A percentile compares a stretch with the other conserved stretches of the same genome.
Conservation (phyloP, 2,888 invertebrate genomes). For the Drosophila neonasuta region DNA sequence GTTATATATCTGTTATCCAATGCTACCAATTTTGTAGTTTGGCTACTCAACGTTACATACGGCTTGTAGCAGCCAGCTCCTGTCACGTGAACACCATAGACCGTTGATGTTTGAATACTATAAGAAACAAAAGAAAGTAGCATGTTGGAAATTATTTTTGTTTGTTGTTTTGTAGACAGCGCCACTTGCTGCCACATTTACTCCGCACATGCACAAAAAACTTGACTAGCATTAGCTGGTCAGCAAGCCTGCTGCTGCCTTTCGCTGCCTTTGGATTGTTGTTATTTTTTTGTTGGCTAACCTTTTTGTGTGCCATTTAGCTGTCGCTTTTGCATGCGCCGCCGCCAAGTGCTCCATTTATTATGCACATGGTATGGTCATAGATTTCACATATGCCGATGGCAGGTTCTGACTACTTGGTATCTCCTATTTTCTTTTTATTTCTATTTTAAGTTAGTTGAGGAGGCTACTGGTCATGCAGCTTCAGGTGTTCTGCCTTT, state of each 20-base stretch:
- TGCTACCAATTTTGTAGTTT: not conserved
- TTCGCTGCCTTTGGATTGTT: conserved; percentile 47
- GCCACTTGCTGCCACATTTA: conserved; percentile 58
- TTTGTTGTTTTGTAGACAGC: conserved; percentile 41
- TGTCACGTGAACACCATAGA: not conserved
- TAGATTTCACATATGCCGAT: conserved; percentile 71
- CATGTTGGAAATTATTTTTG: conserved; percentile 25
- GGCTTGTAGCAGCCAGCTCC: conserved; percentile 29
- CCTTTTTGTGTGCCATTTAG: conserved; percentile 58
- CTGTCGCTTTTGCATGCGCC: conserved; percentile 66
- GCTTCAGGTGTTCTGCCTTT: conserved; percentile 53
- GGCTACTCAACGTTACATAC: not conserved
- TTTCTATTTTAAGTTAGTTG: conserved; percentile 38
- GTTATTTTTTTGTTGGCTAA: conserved; percentile 24
- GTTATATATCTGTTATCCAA: conserved; percentile 7
- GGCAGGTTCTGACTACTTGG: conserved; percentile 63
- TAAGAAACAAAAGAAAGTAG: conserved; percentile 23
- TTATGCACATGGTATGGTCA: conserved; percentile 68
- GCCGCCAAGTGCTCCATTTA: conserved; percentile 71
- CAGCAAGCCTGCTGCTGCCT: conserved; percentile 30
- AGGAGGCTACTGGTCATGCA: conserved; percentile 61
- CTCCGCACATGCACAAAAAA: conserved; percentile 24
- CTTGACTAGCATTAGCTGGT: conserved; percentile 33
- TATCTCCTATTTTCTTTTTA: conserved; percentile 5
- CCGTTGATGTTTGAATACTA: conserved; percentile 19